Evolutionary conservation across 2,113 vertebrate genomes (phyloP), one percentile per base, ranked within the genome.

Genomic region (Eulemur macaco): DNA sequence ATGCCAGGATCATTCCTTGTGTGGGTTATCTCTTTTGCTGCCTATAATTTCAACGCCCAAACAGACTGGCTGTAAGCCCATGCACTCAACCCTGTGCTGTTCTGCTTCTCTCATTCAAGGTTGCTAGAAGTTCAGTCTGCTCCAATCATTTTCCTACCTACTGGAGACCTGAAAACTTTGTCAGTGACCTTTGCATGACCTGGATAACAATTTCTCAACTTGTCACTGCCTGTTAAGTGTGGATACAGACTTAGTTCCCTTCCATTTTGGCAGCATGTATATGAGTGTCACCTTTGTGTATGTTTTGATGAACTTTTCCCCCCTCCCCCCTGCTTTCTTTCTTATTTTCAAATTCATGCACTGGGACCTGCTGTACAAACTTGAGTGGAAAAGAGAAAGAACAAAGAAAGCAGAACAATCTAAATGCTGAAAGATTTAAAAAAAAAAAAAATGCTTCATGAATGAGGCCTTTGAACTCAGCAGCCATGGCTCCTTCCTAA

Each of bases 401-500:
- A 92, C 86, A 94, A 88, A 96, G 45, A 71, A 92, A 84, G 50
- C 66, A 94, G 91, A 86, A 54, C 68, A 89, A 88, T 37, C 63
- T 80, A 64, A 95, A 84, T 63, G 39, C 31, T 45, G 11, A 60
- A 52, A 68, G 68, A 4, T 37, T 94, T 6, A 69, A 74, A 54
- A 54, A 54, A 20, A 64, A 74, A 18, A 52, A 52, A 54, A 6
- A 17, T 18, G 5, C 58, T 78, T 96, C 45, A 71, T 91, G 83
- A 95, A 95, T 84, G 92, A 85, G 81, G 76, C 80, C 25, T 97
- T 95, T 93, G 89, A 97, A 89, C 39, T 47, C 25, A 15, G 42
- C 37, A 27, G 29, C 50, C 86, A 47, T 80, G 94, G 78, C 90
- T 85, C 69, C 34, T 76, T 29, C 52, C 80, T 90, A 89, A 97